phyloP scores from a whole-genome alignment of 2,113 vertebrate species.

The Psophia crepitans region DNA sequence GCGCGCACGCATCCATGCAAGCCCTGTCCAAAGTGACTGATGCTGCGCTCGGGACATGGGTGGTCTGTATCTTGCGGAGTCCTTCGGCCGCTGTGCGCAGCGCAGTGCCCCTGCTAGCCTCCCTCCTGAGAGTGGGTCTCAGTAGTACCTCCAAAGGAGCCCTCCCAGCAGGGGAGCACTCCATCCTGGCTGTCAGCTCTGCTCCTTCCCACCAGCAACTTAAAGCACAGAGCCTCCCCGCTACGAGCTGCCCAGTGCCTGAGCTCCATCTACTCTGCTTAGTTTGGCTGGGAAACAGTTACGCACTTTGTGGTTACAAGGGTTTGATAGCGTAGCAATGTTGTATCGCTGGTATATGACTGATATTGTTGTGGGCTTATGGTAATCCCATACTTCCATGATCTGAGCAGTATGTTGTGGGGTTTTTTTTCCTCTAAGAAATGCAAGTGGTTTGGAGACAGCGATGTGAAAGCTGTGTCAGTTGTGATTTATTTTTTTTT shows the following conservation, averaged over 20 bases:
- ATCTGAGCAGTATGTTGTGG: background rate
- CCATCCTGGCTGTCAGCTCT: background rate
- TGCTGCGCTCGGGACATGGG: rapidly evolving
- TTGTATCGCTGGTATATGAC: background rate
- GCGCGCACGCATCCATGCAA: rapidly evolving
- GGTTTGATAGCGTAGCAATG: background rate
- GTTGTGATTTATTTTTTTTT: background rate
- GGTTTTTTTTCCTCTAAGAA: background rate
- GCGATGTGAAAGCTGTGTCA: background rate
- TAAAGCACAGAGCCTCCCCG: background rate
- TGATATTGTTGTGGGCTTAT: background rate
- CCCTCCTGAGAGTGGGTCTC: rapidly evolving
- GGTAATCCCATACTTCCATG: background rate
- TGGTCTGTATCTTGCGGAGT: no score
- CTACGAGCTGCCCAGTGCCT: background rate
- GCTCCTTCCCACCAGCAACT: background rate
- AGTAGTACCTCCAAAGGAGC: rapidly evolving
- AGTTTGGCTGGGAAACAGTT: background rate
- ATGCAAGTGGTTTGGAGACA: background rate
- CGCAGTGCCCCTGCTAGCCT: background rate
- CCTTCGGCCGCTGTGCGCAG: background rate
- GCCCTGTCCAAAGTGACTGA: no score
- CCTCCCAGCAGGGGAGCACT: rapidly evolving
- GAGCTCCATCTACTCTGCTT: background rate
- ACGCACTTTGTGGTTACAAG: rapidly evolving